Evolutionary conservation across 2,113 vertebrate genomes (phyloP).

Genomic region (Atrichornis clamosus): DNA sequence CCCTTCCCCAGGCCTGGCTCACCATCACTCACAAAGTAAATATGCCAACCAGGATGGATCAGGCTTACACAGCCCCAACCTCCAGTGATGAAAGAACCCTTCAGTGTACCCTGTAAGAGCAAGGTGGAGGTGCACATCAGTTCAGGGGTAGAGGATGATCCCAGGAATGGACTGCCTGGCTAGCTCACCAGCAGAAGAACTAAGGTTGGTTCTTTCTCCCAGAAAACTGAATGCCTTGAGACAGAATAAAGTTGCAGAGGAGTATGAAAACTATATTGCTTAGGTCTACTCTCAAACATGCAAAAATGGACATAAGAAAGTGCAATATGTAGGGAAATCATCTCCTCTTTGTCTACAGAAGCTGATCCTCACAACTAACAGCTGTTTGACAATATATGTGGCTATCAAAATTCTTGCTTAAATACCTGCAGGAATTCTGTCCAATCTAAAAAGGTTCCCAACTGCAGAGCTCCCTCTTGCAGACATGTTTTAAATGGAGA

Average conservation of each 20-base stretch:
- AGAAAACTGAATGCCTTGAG: not conserved
- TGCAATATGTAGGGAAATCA: not conserved
- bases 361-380: not conserved
- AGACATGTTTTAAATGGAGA: not conserved
- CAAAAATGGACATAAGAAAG: rapidly evolving
- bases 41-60: not conserved
- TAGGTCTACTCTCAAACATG: not conserved
- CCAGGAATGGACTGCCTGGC: not conserved
- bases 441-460: not conserved
- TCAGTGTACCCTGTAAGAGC: rapidly evolving
- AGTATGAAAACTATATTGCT: not conserved
- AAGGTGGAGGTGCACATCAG: not conserved
- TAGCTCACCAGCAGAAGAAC: not conserved
- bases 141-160: not conserved
- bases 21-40: not conserved
- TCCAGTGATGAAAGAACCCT: not conserved
- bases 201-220: not conserved
- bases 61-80: rapidly evolving
- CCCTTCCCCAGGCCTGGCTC: not conserved
- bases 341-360: not conserved
- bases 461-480: not conserved
- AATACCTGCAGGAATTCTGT: not conserved
- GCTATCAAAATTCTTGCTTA: not conserved
- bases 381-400: rapidly evolving
- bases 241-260: not conserved